phyloP scores from a whole-genome alignment of 2,888 invertebrate species.

The Amphiduros pacificus region DNA sequence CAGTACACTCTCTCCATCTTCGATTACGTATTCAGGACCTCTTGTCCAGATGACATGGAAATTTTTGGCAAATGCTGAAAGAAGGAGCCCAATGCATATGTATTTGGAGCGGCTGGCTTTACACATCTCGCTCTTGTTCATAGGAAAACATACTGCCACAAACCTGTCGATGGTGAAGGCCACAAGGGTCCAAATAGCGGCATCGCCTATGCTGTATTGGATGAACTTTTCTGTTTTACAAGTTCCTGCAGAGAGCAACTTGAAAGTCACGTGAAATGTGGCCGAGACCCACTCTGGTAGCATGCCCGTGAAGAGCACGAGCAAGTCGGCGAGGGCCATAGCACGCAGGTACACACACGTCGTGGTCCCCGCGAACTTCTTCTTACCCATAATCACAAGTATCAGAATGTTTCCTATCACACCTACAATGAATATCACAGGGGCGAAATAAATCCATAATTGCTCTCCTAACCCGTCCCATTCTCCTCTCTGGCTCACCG shows the following conservation, averaged over 20 bases:
- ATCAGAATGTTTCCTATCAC: constrained; percentile 33
- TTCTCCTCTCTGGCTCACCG: neutral
- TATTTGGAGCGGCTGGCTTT: constrained; percentile 36
- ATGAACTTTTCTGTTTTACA: constrained; percentile 50
- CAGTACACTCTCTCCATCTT: constrained; percentile 18
- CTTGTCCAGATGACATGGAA: constrained; percentile 49
- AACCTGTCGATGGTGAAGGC: constrained; percentile 50
- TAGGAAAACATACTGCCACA: constrained; percentile 47
- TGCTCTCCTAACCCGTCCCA: constrained; percentile 9
- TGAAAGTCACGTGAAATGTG: constrained; percentile 21
- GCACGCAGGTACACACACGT: constrained; percentile 30
- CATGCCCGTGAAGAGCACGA: constrained; percentile 31
- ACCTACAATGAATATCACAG: constrained; percentile 30
- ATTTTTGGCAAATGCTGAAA: constrained; percentile 37
- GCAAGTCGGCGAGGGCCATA: constrained; percentile 33
- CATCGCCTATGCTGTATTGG: constrained; percentile 45
- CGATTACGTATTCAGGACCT: constrained; percentile 24
- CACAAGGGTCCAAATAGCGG: constrained; percentile 50
- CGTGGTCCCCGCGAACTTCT: constrained; percentile 30
- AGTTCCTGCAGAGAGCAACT: constrained; percentile 19
- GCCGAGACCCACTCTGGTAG: constrained; percentile 34
- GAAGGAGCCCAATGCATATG: constrained; percentile 29
- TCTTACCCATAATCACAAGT: constrained; percentile 29
- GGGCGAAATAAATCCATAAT: constrained; percentile 32
- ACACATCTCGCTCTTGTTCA: constrained; percentile 38